Evolutionary conservation across 2,888 invertebrate genomes (phyloP), one percentile per base, ranked within the genome.

Genomic region (Troilus luridus): DNA sequence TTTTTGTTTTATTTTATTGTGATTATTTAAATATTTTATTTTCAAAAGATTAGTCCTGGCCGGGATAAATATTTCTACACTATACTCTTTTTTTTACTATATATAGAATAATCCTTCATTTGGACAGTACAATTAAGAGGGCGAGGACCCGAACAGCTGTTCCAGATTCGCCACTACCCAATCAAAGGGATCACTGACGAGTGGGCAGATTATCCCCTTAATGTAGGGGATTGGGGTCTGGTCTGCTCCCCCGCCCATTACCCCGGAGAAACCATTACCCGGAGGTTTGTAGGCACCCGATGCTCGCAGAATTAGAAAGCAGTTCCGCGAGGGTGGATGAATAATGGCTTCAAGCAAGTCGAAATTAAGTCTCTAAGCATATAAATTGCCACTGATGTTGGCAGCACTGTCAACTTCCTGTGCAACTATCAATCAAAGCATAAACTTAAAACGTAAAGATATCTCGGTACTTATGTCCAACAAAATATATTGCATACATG

Each of bases 121-220:
- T 19, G 24, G 3, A 24, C 6, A 2, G 67, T 24, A 67, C 24
- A 67, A 77, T 77, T 77, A 77, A 77, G 72, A 27, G 27, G 27
- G 0, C 7, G 8, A 27, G 41, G 72, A 77, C 27, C 27, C 0
- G 19, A 77, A 77, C 72, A 77, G 72, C 72, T 77, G 72, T 41
- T 77, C n/a, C n/a, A 41, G 72, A 19, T 41, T 17, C 17, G 19
- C 17, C 5, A 17, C 72, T 14, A 41, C 1, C 17, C 72, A 77
- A 77, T 77, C 72, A 77, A 77, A 77, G 72, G 72, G 72, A 77
- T 77, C 72, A 77, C 14, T 41, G 27, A 19, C 5, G 72, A 77
- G 72, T 77, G 72, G 72, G 72, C 72, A 77, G 72, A 77, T 77
- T 77, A 77, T 77, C 72, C 72, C 72, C 72, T 67, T 77, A 77